Evolutionary conservation across 53 echinoderm and acorn worm genomes (phyloP), one percentile per base, ranked within the genome.

Genomic region (Holothuria scabra): DNA sequence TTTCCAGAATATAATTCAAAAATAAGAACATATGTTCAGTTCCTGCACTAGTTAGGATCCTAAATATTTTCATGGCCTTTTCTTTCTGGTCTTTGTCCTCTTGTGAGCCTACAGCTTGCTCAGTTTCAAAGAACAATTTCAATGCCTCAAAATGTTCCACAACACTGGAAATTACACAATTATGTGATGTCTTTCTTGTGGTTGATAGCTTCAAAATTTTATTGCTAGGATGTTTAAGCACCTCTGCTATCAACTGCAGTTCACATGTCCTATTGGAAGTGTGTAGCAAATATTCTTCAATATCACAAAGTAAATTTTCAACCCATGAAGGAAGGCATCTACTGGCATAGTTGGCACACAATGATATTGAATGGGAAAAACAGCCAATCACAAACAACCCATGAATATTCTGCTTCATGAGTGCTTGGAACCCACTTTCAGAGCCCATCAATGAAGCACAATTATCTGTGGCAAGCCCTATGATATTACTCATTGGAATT

Each of bases 311-410:
- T 21, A 65, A 25, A 26, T 21, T 65, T 20, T 65, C 65, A 28
- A 65, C 28, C 65, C 65, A 23, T 11, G 65, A 65, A 0, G 65
- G 79, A 56, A 78, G 56, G 55, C 56, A 78, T 26, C 57, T 78
- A 55, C 79, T 78, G 21, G 79, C 79, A 78, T 4, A 8, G 25
- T 52, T 78, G 65, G 79, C 79, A 78, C 79, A 55, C 31, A 78
- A 57, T 57, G 79, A n/a, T 25, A 78, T 65, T 8, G 56, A 72
- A 72, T 72, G 74, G 37, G 44, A 55, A 78, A 78, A 57, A 31
- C 79, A 78, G 24, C 79, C 56, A 5, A 78, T 56, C 12, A 78
- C 52, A 56, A 57, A 78, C 20, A 57, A 28, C 31, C 56, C 79
- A 31, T 28, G 59, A 33, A 79, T 56, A 13, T 58, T 59, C 58